Base-by-base conservation (phyloP, 1,140 invertebrate genomes). In the Pinna nobilis region DNA sequence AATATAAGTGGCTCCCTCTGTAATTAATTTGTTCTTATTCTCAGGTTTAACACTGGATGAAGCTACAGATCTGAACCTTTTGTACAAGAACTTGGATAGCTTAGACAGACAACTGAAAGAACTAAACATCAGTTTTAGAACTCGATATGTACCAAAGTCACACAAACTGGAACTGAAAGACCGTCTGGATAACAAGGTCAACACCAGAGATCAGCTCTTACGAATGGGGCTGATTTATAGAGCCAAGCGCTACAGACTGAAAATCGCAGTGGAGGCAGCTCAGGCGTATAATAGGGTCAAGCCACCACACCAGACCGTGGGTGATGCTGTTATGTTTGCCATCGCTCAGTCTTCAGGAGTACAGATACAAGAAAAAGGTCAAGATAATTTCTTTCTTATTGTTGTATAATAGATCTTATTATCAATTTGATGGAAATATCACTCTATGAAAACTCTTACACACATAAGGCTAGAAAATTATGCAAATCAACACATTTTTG, bases 271-370 rank as follows among this genome's bases (percentile, higher is more conserved):
- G 33, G 85, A 87, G 63, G 86, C 85, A 51, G 86, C 83, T 9
- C 80, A 85, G 66, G 82, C 83, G 18, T 89, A 87, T 70, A 86
- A 87, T 41, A 74, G 83, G 28, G 79, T 85, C 25, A 84, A 87
- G 63, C 88, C 88, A 1, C 86, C 84, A 4, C 84, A 88, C 69
- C 84, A 88, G 75, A 88, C 86, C 11, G 86, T 89, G 6, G 88
- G 87, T 3, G 86, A 88, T 80, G 84, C 85, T 59, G 85, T 89
- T 1, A 81, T 80, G 9, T 72, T 81, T 64, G 84, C 86, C 5
- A 74, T 86, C 20, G 50, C 71, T 35, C 75, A 73, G 44, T 64
- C 63, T 47, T 53, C 66, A 39, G 74, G 70, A 32, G 20, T 65
- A 20, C 70, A 69, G 23, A 60, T 65, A 25, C 66, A 60, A 32